Percentiles rank a stretch among this genome's conserved stretches.
Evolutionary conservation across 2,888 invertebrate species (phyloP).

Genomic region (Notodonta ziczac): DNA sequence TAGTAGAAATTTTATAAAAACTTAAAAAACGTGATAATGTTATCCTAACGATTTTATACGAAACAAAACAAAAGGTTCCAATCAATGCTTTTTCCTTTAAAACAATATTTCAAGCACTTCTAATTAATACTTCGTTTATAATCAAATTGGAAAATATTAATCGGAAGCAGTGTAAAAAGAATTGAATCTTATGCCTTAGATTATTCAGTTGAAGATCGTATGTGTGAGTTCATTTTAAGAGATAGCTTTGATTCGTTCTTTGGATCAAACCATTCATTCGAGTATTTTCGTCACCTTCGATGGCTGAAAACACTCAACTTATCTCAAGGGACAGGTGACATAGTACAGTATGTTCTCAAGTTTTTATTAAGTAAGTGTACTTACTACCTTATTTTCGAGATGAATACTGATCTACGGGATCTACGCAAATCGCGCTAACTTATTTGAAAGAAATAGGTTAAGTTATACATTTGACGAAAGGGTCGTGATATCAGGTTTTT

Average conservation of each 20-base stretch:
- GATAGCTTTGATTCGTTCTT: constrained; percentile 39
- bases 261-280: constrained; percentile 41
- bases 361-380: too few relatives aligned
- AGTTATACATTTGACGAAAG: too few relatives aligned
- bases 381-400: too few relatives aligned
- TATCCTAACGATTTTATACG: too few relatives aligned
- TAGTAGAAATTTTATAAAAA: too few relatives aligned
- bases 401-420: too few relatives aligned
- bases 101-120: constrained; percentile 18
- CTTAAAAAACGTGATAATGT: too few relatives aligned
- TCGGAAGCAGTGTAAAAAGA: neutral
- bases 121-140: constrained; percentile 29
- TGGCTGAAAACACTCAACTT: constrained; percentile 62
- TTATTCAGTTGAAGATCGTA: neutral
- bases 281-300: constrained; percentile 62
- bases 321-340: constrained; percentile 53
- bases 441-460: too few relatives aligned
- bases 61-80: too few relatives aligned
- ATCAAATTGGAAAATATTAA: neutral
- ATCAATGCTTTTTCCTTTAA: neutral
- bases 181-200: neutral
- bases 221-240: constrained; percentile 14
- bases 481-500: too few relatives aligned
- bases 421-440: too few relatives aligned
- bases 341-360: constrained; percentile 43